Evolutionary conservation across 2,797 vertebrate genomes (phyloP), one percentile per base, ranked within the genome.

Genomic region (Tiaroga cobitis): DNA sequence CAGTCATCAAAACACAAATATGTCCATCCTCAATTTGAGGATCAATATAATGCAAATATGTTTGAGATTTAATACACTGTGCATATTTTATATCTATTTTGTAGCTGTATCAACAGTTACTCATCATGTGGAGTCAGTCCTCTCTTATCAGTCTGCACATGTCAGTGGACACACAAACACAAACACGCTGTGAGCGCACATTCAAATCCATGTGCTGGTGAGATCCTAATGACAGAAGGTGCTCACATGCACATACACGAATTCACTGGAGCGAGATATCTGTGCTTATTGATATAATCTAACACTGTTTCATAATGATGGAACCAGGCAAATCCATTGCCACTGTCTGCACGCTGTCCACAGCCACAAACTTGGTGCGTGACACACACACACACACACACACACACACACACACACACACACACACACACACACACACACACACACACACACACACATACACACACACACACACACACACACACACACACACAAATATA

Each of bases 241-340:
- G 85, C 90, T 92, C 91, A 94, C 86, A 90, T 9, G 74, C 88
- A 91, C 87, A 84, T 83, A 88, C 85, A 88, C 37, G 77, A 74
- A 90, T 88, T 92, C 91, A 91, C 89, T 94, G 92, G 93, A 92
- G 92, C 91, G 92, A 88, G 85, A 90, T 90, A 91, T 88, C 59
- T 81, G 77, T 89, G 82, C 84, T 88, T 93, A 94, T 94, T 89
- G 93, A 95, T 84, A 89, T 82, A 78, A 90, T 91, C 75, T 88
- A 32, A 56, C 29, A 56, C 85, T 87, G 89, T 93, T 93, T 91
- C 90, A 87, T 92, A 92, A 94, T 85, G 85, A 81, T 51, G 69
- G 88, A 24, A 87, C 81, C 37, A 63, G 77, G 87, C 39, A 73
- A 84, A 81, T 83, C 13, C 54, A 56, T 83, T 63, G 43, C 4